phyloP scores from a whole-genome alignment of 1,140 invertebrate genomes.

The Leptonema lineaticorne region DNA sequence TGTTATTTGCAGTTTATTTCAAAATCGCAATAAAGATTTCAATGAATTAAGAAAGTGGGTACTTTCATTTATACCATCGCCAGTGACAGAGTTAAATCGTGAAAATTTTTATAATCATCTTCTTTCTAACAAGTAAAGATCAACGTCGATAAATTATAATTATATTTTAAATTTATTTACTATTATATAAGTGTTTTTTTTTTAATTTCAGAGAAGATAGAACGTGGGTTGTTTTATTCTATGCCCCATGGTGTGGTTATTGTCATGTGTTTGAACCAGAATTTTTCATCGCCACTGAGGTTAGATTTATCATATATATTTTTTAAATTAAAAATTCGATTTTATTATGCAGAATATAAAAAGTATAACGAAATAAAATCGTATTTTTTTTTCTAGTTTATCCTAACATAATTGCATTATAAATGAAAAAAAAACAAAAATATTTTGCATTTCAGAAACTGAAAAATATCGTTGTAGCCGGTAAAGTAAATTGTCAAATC shows the following conservation, averaged over 20 bases:
- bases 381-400: background rate
- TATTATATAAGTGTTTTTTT: background rate
- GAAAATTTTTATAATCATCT: slow-evolving; percentile 44
- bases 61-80: slow-evolving; percentile 34
- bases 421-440: too few species aligned
- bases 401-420: background rate
- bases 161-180: slow-evolving; percentile 8
- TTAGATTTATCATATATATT: slow-evolving; percentile 44
- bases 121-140: slow-evolving; percentile 31
- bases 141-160: background rate
- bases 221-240: slow-evolving; percentile 73
- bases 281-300: slow-evolving; percentile 66
- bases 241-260: slow-evolving; percentile 74
- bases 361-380: too few species aligned
- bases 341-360: background rate
- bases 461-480: slow-evolving; percentile 33
- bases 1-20: too few species aligned
- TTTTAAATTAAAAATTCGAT: background rate
- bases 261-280: slow-evolving; percentile 71
- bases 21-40: slow-evolving; percentile 24
- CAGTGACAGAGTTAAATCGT: slow-evolving; percentile 46
- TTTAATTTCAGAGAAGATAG: slow-evolving; percentile 36
- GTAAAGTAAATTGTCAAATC: slow-evolving; percentile 38
- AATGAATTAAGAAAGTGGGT: slow-evolving; percentile 38
- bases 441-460: slow-evolving; percentile 38